Percentiles rank a stretch among this genome's conserved stretches.
Conservation (phyloP, 2,113 vertebrate genomes). For the Pitta sordida region DNA sequence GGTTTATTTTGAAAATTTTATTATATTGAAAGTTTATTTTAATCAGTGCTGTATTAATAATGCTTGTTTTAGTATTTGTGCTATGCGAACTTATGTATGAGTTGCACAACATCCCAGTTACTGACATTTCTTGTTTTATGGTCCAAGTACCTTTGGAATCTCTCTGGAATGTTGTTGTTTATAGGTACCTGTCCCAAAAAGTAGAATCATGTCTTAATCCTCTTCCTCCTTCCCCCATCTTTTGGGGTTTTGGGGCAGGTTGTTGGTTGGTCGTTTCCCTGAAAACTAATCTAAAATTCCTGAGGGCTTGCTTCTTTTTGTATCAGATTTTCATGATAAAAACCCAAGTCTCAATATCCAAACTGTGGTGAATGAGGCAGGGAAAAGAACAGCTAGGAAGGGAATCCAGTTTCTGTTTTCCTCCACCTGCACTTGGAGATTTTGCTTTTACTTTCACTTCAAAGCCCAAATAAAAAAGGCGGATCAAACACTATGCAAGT, state of each 20-base stretch:
- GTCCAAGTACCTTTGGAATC: neutral
- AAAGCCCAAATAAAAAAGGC: neutral
- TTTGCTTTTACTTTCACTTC: slow-evolving; percentile 2
- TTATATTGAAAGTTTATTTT: neutral
- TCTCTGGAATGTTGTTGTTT: neutral
- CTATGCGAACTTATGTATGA: neutral
- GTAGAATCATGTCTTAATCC: neutral
- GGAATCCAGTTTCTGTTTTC: neutral
- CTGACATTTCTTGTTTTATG: neutral
- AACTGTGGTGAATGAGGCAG: neutral
- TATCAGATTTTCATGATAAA: neutral
- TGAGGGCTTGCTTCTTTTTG: neutral
- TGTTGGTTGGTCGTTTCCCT: neutral
- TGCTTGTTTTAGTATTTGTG: neutral
- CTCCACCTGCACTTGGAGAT: neutral
- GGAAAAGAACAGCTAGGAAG: neutral
- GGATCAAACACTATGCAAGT: neutral
- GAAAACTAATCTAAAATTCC: neutral
- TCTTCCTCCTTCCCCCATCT: neutral
- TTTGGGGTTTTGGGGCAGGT: too few species aligned
- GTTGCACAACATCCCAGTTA: neutral
- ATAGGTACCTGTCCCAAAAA: neutral
- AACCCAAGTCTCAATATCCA: neutral
- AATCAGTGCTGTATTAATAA: neutral
- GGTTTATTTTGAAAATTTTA: neutral